Base-by-base conservation (phyloP, 2,888 invertebrate genomes). In the Polymixis flavicincta region DNA sequence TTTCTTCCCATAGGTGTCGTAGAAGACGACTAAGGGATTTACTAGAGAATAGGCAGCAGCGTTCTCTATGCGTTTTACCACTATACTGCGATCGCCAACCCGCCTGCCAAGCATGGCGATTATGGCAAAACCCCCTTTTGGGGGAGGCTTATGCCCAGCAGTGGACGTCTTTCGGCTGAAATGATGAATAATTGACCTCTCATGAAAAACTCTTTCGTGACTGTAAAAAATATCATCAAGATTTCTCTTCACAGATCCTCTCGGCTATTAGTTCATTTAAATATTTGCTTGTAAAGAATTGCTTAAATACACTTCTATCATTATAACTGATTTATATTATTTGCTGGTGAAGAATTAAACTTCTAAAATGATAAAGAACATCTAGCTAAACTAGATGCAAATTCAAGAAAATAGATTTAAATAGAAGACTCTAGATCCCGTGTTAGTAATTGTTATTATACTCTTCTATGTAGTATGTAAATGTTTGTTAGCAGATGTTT, bases 381-480 rank as follows among this genome's bases (percentile, higher is more conserved):
- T 28, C 25, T n/a, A 6, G 9, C 22, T 50, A 59, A 42, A 50
- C 8, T 19, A 42, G 5, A 42, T 2, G 17, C 63, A 28, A 52
- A 22, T 32, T 32, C 28, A 37, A 6, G 22, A 54, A 66, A n/a
- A 54, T 28, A 59, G 5, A 79, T 79, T 11, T 57, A 8, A 61
- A 63, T 57, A 57, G 32, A 67, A 25, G 19, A 48, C 2, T 22
- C 42, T 50, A 19, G 22, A 45, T 50, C 17, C 22, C 0, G 17
- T 8, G 32, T 45, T 22, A 25, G 13, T 48, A 22, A 57, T 57
- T 50, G 42, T 54, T n/a, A 50, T 67, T 64, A n/a, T n/a, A 48
- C 55, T 32, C 37, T 63, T 48, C 50, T 50, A n/a, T n/a, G n/a
- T n/a, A 63, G 48, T 42, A 64, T 45, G 59, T 71, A 55, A 64